Evolutionary conservation across 2,113 vertebrate species (phyloP).

Genomic region (Lycaon pictus): DNA sequence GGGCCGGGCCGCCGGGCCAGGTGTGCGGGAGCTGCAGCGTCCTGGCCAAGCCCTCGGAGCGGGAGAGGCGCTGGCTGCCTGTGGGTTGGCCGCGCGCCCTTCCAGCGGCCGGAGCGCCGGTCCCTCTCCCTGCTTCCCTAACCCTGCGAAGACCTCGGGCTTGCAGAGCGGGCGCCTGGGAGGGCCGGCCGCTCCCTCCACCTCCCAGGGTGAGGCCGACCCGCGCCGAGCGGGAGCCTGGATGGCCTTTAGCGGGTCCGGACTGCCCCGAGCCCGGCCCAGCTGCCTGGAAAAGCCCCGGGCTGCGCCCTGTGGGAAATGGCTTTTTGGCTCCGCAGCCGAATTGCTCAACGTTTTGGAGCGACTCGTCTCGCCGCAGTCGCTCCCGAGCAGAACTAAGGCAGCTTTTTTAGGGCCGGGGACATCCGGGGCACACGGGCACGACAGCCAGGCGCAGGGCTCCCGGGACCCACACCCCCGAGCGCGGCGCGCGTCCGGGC

Average conservation of each 20-base stretch:
- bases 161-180: not conserved
- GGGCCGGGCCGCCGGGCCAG: not conserved
- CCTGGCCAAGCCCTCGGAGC: not conserved
- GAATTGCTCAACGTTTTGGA: constrained; percentile 88
- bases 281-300: constrained; percentile 81
- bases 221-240: not conserved
- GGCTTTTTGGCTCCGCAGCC: constrained; percentile 83
- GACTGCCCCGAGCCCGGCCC: constrained; percentile 13
- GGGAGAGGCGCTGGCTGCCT: not conserved
- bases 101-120: not conserved
- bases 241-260: not conserved
- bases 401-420: constrained; percentile 65
- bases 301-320: constrained; percentile 86
- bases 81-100: not conserved
- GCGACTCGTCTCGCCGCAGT: constrained; percentile 57
- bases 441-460: not conserved
- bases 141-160: not conserved
- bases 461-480: not conserved
- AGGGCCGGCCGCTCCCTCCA: not conserved
- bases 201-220: not conserved
- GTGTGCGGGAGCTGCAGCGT: not conserved
- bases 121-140: not conserved
- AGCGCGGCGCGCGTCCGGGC: not conserved
- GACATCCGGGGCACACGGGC: not conserved
- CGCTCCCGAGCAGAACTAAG: constrained; percentile 78